These are phyloP conservation scores for Hypocryptadius cinnamomeus DNA, from an alignment of 2,113 vertebrate species.

Conservation along the genomic window DNA sequence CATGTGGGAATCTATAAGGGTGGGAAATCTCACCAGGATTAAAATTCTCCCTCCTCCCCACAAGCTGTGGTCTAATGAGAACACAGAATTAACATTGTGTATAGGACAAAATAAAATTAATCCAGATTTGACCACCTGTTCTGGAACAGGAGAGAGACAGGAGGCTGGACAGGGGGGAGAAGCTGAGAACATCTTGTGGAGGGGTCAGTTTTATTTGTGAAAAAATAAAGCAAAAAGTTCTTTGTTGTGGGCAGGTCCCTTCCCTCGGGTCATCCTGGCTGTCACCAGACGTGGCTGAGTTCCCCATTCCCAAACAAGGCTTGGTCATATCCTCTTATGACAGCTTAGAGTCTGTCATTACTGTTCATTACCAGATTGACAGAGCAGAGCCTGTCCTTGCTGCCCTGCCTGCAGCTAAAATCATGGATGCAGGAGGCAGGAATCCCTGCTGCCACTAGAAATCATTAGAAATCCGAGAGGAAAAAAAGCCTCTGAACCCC, in stretches of 20 bases:
- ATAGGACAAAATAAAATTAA: not conserved
- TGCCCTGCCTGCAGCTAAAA: not conserved
- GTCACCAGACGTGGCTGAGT: not conserved
- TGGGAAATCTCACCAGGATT: not conserved
- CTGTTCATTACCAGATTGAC: not conserved
- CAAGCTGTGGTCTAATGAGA: not conserved
- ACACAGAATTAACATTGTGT: not conserved
- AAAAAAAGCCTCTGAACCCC: not conserved
- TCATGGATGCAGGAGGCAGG: not conserved
- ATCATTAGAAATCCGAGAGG: not conserved
- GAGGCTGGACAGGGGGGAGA: not conserved
- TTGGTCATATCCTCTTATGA: slow-evolving; percentile 6
- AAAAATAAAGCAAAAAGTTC: not conserved
- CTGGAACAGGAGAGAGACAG: not conserved
- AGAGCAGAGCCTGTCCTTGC: not conserved
- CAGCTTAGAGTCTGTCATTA: slow-evolving; percentile 18
- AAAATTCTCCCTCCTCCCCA: not conserved
- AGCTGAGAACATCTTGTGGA: not conserved
- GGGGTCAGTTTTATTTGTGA: not conserved
- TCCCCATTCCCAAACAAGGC: not conserved
- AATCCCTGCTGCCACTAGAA: not conserved
- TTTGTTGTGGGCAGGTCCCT: not conserved
- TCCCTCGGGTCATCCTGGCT: not conserved
- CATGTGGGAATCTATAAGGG: not conserved
- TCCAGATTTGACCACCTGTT: not conserved